A percentile compares a stretch with the other conserved stretches of the same genome.
Conservation (phyloP, 2,797 vertebrate species). For the Sebastiscus albofasciatus region DNA sequence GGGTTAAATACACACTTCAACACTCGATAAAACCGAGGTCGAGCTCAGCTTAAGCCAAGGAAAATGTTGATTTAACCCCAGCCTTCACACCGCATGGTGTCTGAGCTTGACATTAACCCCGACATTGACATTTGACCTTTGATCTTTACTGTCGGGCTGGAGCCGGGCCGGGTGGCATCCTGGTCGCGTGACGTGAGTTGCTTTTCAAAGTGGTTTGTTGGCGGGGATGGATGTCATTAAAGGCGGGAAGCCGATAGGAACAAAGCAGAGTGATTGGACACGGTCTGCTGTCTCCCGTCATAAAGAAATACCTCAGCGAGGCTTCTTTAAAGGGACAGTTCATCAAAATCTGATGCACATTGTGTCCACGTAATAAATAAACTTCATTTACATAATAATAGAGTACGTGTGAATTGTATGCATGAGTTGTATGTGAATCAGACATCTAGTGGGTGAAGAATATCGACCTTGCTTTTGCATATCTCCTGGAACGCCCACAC, state of each 20-base stretch:
- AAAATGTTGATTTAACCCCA: constrained; percentile 51
- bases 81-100: background rate
- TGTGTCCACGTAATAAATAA: background rate
- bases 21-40: background rate
- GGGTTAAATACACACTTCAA: background rate
- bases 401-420: constrained; percentile 19
- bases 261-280: constrained; percentile 38
- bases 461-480: constrained; percentile 46
- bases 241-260: constrained; percentile 39
- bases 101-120: constrained; percentile 42
- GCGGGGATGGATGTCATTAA: constrained; percentile 21
- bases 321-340: constrained; percentile 11
- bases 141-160: constrained; percentile 39
- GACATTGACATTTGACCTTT: constrained; percentile 51
- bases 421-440: constrained; percentile 40
- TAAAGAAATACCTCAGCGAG: constrained; percentile 14
- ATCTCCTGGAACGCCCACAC: constrained; percentile 56
- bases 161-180: constrained; percentile 3
- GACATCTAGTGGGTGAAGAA: constrained; percentile 49
- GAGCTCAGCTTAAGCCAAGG: constrained; percentile 10
- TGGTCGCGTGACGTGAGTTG: background rate
- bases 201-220: constrained; percentile 29
- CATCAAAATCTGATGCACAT: background rate
- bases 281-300: background rate
- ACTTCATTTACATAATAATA: background rate